Percentiles rank a stretch among this genome's conserved stretches.
These are phyloP conservation scores for Agrilus mali DNA, from an alignment of 2,888 invertebrate species.

Conservation along the genomic window DNA sequence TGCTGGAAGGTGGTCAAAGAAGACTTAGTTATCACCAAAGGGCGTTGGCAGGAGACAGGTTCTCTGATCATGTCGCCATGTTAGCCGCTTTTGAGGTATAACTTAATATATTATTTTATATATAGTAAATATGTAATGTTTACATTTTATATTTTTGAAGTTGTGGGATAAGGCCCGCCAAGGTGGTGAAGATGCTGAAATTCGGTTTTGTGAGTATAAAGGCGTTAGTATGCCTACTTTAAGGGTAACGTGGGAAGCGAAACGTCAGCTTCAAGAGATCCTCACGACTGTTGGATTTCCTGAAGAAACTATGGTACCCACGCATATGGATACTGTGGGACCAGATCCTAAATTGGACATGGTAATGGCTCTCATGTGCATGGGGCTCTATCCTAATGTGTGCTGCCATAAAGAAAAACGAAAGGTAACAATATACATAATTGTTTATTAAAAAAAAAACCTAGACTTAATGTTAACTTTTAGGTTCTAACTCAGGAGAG, in stretches of 20 bases:
- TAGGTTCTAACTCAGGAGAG: conserved; percentile 88
- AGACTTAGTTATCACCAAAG: conserved; percentile 75
- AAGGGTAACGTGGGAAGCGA: conserved; percentile 85
- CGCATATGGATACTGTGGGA: conserved; percentile 60
- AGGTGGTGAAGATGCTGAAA: conserved; percentile 64
- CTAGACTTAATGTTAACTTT: conserved; percentile 1
- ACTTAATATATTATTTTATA: not conserved
- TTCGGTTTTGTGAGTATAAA: conserved; percentile 81
- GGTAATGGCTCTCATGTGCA: conserved; percentile 71
- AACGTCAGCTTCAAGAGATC: conserved; percentile 48
- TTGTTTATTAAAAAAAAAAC: too few species aligned
- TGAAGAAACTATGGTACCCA: conserved; percentile 69
- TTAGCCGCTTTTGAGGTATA: conserved; percentile 74
- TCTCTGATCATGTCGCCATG: conserved; percentile 93
- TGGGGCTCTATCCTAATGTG: conserved; percentile 94
- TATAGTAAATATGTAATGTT: not conserved
- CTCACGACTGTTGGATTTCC: conserved; percentile 71
- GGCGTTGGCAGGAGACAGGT: conserved; percentile 72
- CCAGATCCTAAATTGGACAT: conserved; percentile 72
- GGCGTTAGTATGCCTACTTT: conserved; percentile 81
- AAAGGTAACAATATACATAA: conserved; percentile 45
- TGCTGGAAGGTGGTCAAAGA: conserved; percentile 60
- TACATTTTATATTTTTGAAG: conserved; percentile 25
- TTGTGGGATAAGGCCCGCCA: conserved; percentile 58
- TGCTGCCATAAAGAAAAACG: conserved; percentile 92